Percentiles rank a stretch among this genome's conserved stretches.
phyloP scores from a whole-genome alignment of 2,888 invertebrate species.

The Euclidia mi region DNA sequence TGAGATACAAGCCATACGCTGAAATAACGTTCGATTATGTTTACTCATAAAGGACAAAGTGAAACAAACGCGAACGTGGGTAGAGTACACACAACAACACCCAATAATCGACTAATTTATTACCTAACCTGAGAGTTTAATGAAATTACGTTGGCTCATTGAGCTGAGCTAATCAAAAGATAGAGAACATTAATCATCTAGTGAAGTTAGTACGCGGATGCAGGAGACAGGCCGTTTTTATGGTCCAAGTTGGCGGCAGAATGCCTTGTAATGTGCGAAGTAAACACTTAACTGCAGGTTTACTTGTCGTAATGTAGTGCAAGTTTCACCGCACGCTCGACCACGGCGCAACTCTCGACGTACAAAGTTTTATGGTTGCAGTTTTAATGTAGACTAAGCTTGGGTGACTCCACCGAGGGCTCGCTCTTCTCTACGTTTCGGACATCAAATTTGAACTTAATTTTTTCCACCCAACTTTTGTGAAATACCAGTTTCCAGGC shows the following conservation, averaged over 20 bases:
- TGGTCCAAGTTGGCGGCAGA: constrained; percentile 74
- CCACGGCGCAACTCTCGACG: constrained; percentile 71
- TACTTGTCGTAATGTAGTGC: constrained; percentile 83
- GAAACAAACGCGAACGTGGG: constrained; percentile 32
- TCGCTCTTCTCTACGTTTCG: constrained; percentile 39
- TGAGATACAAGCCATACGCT: constrained; percentile 23
- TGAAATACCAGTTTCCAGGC: constrained; percentile 46
- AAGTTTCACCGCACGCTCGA: constrained; percentile 79
- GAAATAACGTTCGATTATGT: constrained; percentile 24
- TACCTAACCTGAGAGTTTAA: constrained; percentile 7
- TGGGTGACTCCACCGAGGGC: constrained; percentile 59
- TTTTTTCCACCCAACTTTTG: constrained; percentile 51
- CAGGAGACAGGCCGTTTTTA: constrained; percentile 78
- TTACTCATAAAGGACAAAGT: constrained; percentile 23
- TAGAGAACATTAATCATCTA: constrained; percentile 60
- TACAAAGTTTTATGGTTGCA: constrained; percentile 79
- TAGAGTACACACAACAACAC: constrained; percentile 19
- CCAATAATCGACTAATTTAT: constrained; percentile 14
- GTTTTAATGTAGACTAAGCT: constrained; percentile 78
- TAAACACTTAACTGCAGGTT: constrained; percentile 88
- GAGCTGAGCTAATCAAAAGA: constrained; percentile 51
- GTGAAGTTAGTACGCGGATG: constrained; percentile 50
- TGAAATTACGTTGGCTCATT: constrained; percentile 15
- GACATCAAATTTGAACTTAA: constrained; percentile 60
- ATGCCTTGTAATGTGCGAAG: constrained; percentile 84